Conservation (phyloP, 2,797 vertebrate species). For the Anguilla pacifica region DNA sequence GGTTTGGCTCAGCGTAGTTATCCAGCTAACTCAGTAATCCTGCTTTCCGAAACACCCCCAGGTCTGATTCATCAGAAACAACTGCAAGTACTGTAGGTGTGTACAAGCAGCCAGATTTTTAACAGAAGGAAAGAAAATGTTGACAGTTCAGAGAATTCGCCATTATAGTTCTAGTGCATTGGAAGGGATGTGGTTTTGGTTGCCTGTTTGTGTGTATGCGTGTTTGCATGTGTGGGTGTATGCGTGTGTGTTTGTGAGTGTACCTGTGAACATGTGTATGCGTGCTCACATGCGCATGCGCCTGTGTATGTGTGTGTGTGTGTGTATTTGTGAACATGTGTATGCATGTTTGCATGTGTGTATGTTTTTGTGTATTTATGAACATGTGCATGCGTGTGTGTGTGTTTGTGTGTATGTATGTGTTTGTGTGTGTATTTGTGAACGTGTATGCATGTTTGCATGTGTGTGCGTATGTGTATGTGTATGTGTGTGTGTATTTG, state of each 20-base stretch:
- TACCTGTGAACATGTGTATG: too few relatives aligned
- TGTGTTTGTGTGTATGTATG: background rate
- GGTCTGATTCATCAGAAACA: background rate
- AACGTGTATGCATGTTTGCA: too few relatives aligned
- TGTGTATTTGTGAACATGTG: too few relatives aligned
- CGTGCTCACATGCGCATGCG: conserved; percentile 19
- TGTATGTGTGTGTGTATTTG: background rate
- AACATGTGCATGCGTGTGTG: too few relatives aligned
- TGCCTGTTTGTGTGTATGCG: conserved; percentile 14
- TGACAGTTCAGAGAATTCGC: conserved; percentile 34
- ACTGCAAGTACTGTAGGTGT: background rate
- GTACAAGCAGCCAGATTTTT: conserved; percentile 33
- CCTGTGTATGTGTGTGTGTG: background rate
- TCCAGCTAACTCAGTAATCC: too few relatives aligned
- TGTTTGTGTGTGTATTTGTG: too few relatives aligned
- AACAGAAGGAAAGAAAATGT: conserved; percentile 43
- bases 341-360: background rate
- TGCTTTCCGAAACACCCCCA: too few relatives aligned
- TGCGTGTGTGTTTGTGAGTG: too few relatives aligned
- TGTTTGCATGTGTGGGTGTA: too few relatives aligned
- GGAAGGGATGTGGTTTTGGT: conserved; percentile 71
- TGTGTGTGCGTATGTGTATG: background rate
- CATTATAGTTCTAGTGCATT: conserved; percentile 51
- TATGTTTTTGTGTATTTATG: background rate
- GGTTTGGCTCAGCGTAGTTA: too few relatives aligned